Base-by-base conservation (phyloP, 2,113 vertebrate species). In the Sebastes schlegelii region DNA sequence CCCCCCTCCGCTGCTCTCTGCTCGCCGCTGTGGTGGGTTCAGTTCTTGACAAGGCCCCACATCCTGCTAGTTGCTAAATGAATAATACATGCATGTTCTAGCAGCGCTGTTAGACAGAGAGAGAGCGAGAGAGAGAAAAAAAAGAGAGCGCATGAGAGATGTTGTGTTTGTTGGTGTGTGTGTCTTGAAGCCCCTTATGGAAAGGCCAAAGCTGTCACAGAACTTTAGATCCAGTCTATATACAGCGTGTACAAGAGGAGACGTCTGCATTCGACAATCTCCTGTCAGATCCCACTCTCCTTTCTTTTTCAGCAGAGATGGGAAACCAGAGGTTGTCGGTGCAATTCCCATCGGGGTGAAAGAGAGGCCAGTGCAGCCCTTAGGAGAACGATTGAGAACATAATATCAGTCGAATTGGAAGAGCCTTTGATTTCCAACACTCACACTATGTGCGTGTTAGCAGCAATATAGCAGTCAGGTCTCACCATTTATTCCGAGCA, bases 51-150 rank as follows among this genome's bases (percentile, higher is more conserved):
- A 93, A 91, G 91, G 89, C 91, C 90, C 87, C 91, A 91, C 91
- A 93, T 92, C 89, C 85, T 92, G 88, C 90, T 92, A 77, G 85
- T 87, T 88, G 88, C 89, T 88, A 86, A 89, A 92, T 93, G 91
- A 94, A 95, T 95, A 95, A 94, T 94, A 92, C 89, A 95, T 94
- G 86, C 81, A 89, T 86, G 89, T 86, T 89, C 86, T 61, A 65
- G 79, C 75, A 78, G 80, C 51, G 40, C 90, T 88, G 86, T 83
- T 90, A 87, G 82, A 87, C 51, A 21, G 84, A 84, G 26, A 71
- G 69, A 62, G 74, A 80, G 72, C 17, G 23, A 64, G 68, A 78
- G 67, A 26, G 16, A 64, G 10, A 64, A 48, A 74, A 75, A 82
- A 80, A 70, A 86, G 69, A 61, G 46, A 63, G 66, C 1, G 4